Conservation (phyloP, 2,888 invertebrate genomes). For the Ophion costatus region DNA sequence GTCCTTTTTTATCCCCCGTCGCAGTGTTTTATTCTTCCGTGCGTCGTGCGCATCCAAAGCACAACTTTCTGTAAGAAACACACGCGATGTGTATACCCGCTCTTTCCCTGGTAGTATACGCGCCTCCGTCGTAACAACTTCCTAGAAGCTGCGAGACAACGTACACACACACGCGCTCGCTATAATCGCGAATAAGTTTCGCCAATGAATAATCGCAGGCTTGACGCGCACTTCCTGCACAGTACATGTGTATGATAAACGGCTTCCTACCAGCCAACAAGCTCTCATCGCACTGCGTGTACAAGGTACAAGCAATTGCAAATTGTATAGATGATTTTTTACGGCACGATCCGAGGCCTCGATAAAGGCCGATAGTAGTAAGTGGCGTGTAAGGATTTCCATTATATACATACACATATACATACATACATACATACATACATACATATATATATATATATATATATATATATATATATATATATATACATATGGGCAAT, state of each 20-base stretch:
- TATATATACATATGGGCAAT: too few species aligned
- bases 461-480: too few species aligned
- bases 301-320: neutral
- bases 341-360: too few species aligned
- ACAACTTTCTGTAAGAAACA: conserved; percentile 50
- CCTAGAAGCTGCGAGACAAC: conserved; percentile 42
- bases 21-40: conserved; percentile 31
- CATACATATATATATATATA: too few species aligned
- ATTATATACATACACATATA: too few species aligned
- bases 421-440: too few species aligned
- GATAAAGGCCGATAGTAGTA: too few species aligned
- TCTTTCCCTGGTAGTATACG: conserved; percentile 8
- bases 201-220: conserved; percentile 59
- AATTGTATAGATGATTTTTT: neutral
- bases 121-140: conserved; percentile 54
- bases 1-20: neutral
- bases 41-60: conserved; percentile 24
- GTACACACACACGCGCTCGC: conserved; percentile 33
- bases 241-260: conserved; percentile 33
- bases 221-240: conserved; percentile 56
- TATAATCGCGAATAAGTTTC: conserved; percentile 37
- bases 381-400: too few species aligned
- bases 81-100: neutral
- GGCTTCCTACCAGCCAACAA: conserved; percentile 37
- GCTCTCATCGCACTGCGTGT: neutral